These are phyloP conservation scores for Amphimallon solstitiale DNA, from an alignment of 2,888 invertebrate genomes.

Conservation along the genomic window DNA sequence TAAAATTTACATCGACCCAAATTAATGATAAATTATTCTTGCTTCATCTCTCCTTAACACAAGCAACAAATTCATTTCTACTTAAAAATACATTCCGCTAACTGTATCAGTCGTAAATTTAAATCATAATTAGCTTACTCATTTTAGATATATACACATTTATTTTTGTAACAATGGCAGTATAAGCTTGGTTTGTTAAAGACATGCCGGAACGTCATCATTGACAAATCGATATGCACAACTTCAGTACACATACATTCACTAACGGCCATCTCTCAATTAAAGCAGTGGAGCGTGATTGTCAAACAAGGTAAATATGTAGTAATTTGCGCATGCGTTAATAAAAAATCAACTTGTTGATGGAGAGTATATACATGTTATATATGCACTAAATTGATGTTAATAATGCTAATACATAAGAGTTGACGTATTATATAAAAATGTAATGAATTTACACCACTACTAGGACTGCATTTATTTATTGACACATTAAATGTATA, in stretches of 20 bases:
- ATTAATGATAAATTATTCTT: no score
- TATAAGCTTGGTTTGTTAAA: conserved; percentile 21
- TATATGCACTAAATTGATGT: no score
- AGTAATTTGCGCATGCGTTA: conserved; percentile 4
- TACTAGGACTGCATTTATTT: no score
- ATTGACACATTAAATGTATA: no score
- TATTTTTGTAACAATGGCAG: conserved; percentile 25
- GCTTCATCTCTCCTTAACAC: no score
- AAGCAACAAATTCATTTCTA: no score
- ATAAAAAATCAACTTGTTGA: background rate
- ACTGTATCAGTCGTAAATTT: background rate
- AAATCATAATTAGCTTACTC: background rate
- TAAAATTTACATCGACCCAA: no score
- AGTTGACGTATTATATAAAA: no score
- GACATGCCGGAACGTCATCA: background rate
- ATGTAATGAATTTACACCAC: no score
- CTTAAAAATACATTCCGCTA: background rate
- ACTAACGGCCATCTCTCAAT: background rate
- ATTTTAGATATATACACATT: conserved; percentile 5
- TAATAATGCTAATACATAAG: no score
- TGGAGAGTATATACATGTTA: background rate
- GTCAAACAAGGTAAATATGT: conserved; percentile 24
- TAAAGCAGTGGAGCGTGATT: conserved; percentile 18
- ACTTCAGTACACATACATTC: background rate
- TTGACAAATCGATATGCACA: conserved; percentile 19